phyloP scores from a whole-genome alignment of 2,888 invertebrate genomes.

The Blera fallax region DNA sequence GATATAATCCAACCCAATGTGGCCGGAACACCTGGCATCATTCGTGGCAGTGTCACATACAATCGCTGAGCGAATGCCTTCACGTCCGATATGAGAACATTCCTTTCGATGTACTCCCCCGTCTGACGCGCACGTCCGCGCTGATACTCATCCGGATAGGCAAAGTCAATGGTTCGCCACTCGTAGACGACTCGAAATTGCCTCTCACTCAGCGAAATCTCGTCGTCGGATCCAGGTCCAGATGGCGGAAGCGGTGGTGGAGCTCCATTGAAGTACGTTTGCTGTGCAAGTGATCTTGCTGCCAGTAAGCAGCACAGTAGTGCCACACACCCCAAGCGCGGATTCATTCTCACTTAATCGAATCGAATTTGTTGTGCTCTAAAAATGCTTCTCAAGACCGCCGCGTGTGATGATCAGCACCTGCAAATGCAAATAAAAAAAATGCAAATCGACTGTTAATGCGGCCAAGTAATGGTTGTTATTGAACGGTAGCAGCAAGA shows the following conservation, averaged over 20 bases:
- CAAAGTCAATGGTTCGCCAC: conserved; percentile 88
- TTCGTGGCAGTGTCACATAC: conserved; percentile 87
- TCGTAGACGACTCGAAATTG: conserved; percentile 88
- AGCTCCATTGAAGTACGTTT: conserved; percentile 68
- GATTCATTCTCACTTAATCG: conserved; percentile 21
- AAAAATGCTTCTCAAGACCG: conserved; percentile 31
- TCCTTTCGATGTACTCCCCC: conserved; percentile 86
- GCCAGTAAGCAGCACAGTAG: conserved; percentile 37
- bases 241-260: conserved; percentile 62
- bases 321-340: conserved; percentile 24
- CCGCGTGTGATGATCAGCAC: conserved; percentile 48
- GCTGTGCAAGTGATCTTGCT: conserved; percentile 40
- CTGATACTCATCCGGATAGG: conserved; percentile 85
- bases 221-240: conserved; percentile 59
- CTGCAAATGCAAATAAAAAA: conserved; percentile 31
- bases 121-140: conserved; percentile 83
- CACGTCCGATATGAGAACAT: conserved; percentile 87
- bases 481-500: not conserved
- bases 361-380: conserved; percentile 2
- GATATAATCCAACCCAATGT: conserved; percentile 85
- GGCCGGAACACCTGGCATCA: conserved; percentile 87
- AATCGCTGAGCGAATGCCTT: conserved; percentile 86
- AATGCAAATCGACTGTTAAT: conserved; percentile 29
- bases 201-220: conserved; percentile 75
- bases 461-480: conserved; percentile 14